A percentile compares a stretch with the other conserved stretches of the same genome.
Conservation (phyloP, 30 jellyfish, hydroid and myxozoan genomes). For the Sanderia malayensis region DNA sequence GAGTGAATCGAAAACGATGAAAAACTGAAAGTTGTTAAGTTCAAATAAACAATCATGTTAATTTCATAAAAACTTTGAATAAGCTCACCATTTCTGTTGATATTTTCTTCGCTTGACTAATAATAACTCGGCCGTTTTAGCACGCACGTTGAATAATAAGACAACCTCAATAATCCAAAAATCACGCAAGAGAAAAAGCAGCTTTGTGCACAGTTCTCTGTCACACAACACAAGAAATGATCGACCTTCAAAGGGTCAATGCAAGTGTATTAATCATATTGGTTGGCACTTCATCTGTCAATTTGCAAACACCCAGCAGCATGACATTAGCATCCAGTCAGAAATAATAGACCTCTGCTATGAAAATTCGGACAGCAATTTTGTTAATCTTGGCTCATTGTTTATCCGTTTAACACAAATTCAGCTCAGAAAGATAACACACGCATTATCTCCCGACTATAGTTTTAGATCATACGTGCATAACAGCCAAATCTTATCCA, state of each 20-base stretch:
- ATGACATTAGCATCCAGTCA: constrained; percentile 53
- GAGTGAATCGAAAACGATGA: no score
- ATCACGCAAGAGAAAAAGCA: no score
- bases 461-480: constrained; percentile 8
- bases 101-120: no score
- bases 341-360: neutral
- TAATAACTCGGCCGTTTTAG: no score
- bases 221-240: neutral
- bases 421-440: neutral
- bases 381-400: constrained; percentile 24
- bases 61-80: no score
- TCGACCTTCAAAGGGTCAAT: neutral
- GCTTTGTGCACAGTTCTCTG: no score
- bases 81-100: no score
- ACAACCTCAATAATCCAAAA: no score
- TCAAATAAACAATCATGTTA: no score
- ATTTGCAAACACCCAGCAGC: neutral
- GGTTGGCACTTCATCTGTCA: constrained; percentile 37
- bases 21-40: no score
- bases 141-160: no score
- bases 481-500: no score
- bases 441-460: neutral
- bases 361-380: constrained; percentile 9
- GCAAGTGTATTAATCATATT: neutral
- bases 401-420: constrained; percentile 16